Evolutionary conservation across 2,113 vertebrate species (phyloP).

Genomic region (Triplophysa tibetana): DNA sequence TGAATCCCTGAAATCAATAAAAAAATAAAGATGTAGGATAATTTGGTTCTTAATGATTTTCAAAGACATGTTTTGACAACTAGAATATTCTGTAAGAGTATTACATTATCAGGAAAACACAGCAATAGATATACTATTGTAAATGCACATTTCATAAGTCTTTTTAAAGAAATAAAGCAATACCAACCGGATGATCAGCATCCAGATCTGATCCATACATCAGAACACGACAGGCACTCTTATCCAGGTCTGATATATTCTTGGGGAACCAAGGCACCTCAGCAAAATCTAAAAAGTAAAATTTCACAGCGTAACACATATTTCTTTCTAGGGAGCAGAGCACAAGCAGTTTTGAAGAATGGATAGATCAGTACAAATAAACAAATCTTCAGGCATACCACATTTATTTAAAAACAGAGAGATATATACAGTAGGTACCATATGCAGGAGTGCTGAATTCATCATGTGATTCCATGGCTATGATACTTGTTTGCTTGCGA

Average conservation of each 20-base stretch:
- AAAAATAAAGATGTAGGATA: not conserved
- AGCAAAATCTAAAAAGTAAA: constrained; percentile 76
- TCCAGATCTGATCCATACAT: constrained; percentile 96
- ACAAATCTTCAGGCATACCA: too few relatives aligned
- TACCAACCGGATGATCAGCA: constrained; percentile 86
- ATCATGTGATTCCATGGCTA: constrained; percentile 82
- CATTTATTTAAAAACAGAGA: not conserved
- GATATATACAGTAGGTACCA: constrained; percentile 65
- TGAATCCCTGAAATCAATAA: constrained; percentile 84
- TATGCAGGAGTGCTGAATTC: constrained; percentile 76
- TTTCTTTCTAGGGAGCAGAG: too few relatives aligned
- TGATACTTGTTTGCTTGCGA: constrained; percentile 81
- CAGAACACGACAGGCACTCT: constrained; percentile 90
- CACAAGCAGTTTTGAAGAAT: too few relatives aligned
- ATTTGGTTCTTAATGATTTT: not conserved
- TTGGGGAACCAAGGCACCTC: constrained; percentile 92
- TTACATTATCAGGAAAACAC: not conserved
- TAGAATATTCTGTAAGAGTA: not conserved
- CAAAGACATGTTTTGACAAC: not conserved
- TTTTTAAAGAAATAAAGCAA: not conserved
- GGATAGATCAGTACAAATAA: not conserved
- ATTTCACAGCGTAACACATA: not conserved
- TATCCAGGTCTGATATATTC: constrained; percentile 95
- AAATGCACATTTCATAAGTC: not conserved
- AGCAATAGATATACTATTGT: not conserved